phyloP scores from a whole-genome alignment of 2,113 vertebrate species.

The Hippocampus guttulatus region DNA sequence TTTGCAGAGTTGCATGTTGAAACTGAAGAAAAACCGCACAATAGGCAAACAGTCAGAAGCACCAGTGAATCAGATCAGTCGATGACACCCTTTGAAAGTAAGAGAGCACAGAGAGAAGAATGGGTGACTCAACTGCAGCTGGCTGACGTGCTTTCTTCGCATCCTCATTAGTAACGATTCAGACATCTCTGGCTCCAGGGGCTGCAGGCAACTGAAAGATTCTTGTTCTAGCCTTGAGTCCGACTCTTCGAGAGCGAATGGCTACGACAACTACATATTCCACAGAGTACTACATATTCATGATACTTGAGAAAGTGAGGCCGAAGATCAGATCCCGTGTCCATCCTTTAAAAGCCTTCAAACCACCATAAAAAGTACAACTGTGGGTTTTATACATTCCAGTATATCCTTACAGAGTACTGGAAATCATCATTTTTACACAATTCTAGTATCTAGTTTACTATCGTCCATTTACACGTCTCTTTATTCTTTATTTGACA shows the following conservation, averaged over 20 bases:
- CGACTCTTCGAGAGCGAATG: constrained; percentile 14
- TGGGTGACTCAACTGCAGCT: constrained; percentile 67
- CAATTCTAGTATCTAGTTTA: not conserved
- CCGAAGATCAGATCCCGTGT: constrained; percentile 12
- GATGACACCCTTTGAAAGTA: constrained; percentile 36
- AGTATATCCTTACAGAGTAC: not conserved
- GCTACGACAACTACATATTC: constrained; percentile 23
- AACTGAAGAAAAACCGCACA: not conserved
- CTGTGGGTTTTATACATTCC: constrained; percentile 5
- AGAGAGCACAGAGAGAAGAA: constrained; percentile 35
- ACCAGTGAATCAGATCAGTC: constrained; percentile 29
- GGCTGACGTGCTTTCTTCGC: constrained; percentile 64
- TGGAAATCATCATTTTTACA: not conserved
- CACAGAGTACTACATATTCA: constrained; percentile 13
- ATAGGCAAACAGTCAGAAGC: constrained; percentile 24
- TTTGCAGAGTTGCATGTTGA: too few species aligned
- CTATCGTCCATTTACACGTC: not conserved
- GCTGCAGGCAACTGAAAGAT: constrained; percentile 37
- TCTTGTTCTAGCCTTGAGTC: constrained; percentile 31
- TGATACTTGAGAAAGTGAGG: not conserved
- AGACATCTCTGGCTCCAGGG: constrained; percentile 46
- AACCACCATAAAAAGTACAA: constrained; percentile 3
- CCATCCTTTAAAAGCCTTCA: constrained; percentile 12
- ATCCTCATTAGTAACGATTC: constrained; percentile 67
- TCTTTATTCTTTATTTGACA: too few species aligned